Percentiles rank a stretch among this genome's conserved stretches.
Conservation (phyloP, 2,113 vertebrate genomes). For the Bubalus kerabau region DNA sequence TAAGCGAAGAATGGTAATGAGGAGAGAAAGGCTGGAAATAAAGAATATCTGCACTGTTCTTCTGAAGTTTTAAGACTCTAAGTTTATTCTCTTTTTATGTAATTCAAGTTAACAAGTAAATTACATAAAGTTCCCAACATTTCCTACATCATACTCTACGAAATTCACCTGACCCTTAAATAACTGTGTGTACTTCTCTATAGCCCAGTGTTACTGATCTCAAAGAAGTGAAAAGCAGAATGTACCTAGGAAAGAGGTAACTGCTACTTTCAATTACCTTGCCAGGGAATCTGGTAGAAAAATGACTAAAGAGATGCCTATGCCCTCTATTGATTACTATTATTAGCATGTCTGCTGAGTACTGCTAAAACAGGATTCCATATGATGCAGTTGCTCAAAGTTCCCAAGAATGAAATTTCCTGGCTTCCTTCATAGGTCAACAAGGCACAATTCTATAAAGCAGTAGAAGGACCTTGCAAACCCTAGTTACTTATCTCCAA, state of each 20-base stretch:
- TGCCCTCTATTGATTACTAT: background rate
- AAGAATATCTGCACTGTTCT: background rate
- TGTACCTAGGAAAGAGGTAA: background rate
- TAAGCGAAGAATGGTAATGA: background rate
- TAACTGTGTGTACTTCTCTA: background rate
- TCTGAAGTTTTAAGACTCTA: background rate
- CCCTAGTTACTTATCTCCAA: background rate
- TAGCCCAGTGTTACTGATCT: background rate
- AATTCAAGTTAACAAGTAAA: background rate
- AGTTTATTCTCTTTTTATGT: background rate
- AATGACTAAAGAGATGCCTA: background rate
- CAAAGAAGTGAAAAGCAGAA: background rate
- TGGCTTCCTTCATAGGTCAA: background rate
- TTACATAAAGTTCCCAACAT: background rate
- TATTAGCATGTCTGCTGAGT: background rate
- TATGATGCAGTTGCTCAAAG: background rate
- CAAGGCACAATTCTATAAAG: background rate
- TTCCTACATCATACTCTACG: background rate
- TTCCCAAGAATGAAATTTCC: background rate
- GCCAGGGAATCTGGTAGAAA: background rate
- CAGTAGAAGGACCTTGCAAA: background rate
- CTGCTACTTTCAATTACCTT: conserved; percentile 6
- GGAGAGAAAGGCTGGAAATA: background rate
- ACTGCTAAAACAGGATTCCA: background rate
- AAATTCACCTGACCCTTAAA: background rate